phyloP scores from a whole-genome alignment of 2,888 invertebrate genomes.

The Rapana venosa region DNA sequence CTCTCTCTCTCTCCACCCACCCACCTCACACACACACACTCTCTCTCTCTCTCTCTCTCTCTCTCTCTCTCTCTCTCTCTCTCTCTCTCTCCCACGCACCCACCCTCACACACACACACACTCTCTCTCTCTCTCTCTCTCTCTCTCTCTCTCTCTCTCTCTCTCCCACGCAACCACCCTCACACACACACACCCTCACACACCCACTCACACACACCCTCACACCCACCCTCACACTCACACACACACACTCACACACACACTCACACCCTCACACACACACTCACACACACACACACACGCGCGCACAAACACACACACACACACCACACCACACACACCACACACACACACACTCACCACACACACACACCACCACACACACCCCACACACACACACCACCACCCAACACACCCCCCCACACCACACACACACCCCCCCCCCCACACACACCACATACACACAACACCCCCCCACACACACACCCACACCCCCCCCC shows the following conservation, averaged over 20 bases:
- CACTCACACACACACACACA: background rate
- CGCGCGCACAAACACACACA: background rate
- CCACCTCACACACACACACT: no score
- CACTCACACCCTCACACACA: background rate
- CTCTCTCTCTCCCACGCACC: background rate
- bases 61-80: background rate
- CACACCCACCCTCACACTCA: constrained; percentile 1
- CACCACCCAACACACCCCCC: no score
- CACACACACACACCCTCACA: background rate
- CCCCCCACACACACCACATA: no score
- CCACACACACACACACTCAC: no score
- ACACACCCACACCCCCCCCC: no score
- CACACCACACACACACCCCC: no score
- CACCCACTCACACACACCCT: background rate
- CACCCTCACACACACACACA: background rate
- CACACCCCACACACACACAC: no score
- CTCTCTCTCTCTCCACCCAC: background rate
- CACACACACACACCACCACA: no score
- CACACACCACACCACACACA: no score
- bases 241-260: constrained; percentile 7
- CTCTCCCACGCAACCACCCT: constrained; percentile 1
- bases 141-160: background rate
- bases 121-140: constrained; percentile 29
- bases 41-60: background rate
- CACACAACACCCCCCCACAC: no score